A percentile compares a stretch with the other conserved stretches of the same genome.
These are phyloP conservation scores for Euwallacea similis DNA, from an alignment of 1,140 invertebrate genomes.

Conservation along the genomic window DNA sequence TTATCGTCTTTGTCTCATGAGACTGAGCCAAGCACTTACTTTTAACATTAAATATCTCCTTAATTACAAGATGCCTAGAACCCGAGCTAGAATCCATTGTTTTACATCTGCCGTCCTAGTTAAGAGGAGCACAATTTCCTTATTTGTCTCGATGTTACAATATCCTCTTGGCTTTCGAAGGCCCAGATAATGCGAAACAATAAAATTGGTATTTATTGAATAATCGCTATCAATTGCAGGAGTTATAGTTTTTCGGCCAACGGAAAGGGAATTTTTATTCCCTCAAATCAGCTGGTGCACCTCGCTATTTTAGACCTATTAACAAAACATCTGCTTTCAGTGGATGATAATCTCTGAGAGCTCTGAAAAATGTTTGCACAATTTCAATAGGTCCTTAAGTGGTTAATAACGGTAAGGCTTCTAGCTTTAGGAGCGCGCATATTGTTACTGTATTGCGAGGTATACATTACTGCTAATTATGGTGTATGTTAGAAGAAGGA, in stretches of 20 bases:
- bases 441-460: too few relatives aligned
- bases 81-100: conserved; percentile 1
- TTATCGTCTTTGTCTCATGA: not conserved
- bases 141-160: conserved; percentile 29
- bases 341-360: conserved; percentile 6
- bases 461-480: too few relatives aligned
- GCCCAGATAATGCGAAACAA: conserved; percentile 35
- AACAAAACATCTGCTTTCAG: conserved; percentile 17
- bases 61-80: conserved; percentile 18
- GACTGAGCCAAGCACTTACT: conserved; percentile 32
- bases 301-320: not conserved
- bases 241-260: not conserved
- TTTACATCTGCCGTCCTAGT: conserved; percentile 33
- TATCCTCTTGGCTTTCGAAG: conserved; percentile 19
- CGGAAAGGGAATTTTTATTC: not conserved
- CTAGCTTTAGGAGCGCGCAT: not conserved
- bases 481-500: too few relatives aligned
- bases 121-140: conserved; percentile 21
- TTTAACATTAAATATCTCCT: conserved; percentile 31
- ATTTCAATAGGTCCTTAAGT: conserved; percentile 14
- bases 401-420: conserved; percentile 11
- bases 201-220: not conserved
- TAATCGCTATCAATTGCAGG: too few relatives aligned
- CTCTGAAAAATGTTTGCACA: conserved; percentile 16
- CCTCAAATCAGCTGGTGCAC: conserved; percentile 2